Base-by-base conservation (phyloP, 2,113 vertebrate genomes). In the Epinephelus moara region DNA sequence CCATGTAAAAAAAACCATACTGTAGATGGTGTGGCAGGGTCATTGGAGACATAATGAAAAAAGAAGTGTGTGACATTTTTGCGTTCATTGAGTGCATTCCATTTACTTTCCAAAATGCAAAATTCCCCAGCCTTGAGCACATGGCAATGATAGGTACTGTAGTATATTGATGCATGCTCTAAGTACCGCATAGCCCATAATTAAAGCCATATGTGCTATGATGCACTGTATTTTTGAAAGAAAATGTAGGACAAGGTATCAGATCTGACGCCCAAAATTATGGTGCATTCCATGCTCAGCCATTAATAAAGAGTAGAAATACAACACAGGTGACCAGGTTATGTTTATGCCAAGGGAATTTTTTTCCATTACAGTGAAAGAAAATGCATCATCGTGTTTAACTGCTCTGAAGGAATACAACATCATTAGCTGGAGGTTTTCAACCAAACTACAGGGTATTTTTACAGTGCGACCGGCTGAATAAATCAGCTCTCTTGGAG, bases 401-500 rank as follows among this genome's bases (percentile, higher is more conserved):
- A 81, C 50, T 78, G 68, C 42, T 82, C 57, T 25, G 60, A 55
- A 60, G 49, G 74, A 77, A 68, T 74, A 86, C 61, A 85, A 30
- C 78, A 87, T 91, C 78, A 89, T 92, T 89, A 91, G 68, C 75
- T 75, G 68, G 45, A 57, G 45, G 25, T 84, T 87, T 70, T 70
- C 69, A 66, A 76, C 47, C 50, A 91, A 89, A 91, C 85, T 89
- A 71, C 85, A 87, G 86, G 84, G 64, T 75, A 63, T 87, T 50
- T 91, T 90, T 92, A 90, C 91, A 87, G 91, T 89, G 79, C 71
- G 77, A 80, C 68, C 17, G 67, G 78, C 61, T 75, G 81, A 91
- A 91, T 93, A 90, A 93, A 91, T 89, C 88, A 90, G 72, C 85
- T 83, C 86, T 87, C 85, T 76, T 70, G 80, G 77, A 82, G 88